Percentiles rank a stretch among this genome's conserved stretches.
Conservation (phyloP, 2,113 vertebrate species). For the Rhodinocichla rosea region DNA sequence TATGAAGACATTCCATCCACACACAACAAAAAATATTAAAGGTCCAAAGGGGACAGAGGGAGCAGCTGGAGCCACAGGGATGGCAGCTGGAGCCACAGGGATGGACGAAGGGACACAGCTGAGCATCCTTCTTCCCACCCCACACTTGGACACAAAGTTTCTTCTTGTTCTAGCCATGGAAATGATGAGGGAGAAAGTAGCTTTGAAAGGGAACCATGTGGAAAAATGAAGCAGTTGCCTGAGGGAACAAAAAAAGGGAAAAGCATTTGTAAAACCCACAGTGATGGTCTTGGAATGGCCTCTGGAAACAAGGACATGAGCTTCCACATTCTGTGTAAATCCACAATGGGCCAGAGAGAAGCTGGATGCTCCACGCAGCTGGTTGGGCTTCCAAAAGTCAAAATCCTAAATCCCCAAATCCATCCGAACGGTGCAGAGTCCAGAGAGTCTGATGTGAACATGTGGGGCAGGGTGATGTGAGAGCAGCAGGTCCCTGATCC, state of each 20-base stretch:
- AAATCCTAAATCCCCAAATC: background rate
- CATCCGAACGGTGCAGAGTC: background rate
- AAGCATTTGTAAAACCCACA: background rate
- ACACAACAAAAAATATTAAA: background rate
- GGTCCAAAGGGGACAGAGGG: background rate
- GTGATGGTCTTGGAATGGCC: background rate
- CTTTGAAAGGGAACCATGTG: background rate
- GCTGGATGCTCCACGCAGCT: background rate
- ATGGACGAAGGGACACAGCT: background rate
- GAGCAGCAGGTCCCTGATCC: background rate
- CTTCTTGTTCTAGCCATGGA: background rate
- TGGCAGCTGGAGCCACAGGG: background rate
- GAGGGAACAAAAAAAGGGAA: background rate
- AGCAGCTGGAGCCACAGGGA: background rate
- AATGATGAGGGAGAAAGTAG: background rate
- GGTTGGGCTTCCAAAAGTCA: background rate
- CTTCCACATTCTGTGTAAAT: background rate
- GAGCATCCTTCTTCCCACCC: background rate
- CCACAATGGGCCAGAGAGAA: background rate
- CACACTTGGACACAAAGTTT: background rate
- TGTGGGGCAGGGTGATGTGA: fast-evolving
- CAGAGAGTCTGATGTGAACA: background rate
- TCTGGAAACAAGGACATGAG: background rate
- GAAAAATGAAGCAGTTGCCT: background rate
- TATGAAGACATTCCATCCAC: fast-evolving